These are phyloP conservation scores for Montipora sp. DNA, from an alignment of 64 coral and sea anemone genomes.

Conservation along the genomic window DNA sequence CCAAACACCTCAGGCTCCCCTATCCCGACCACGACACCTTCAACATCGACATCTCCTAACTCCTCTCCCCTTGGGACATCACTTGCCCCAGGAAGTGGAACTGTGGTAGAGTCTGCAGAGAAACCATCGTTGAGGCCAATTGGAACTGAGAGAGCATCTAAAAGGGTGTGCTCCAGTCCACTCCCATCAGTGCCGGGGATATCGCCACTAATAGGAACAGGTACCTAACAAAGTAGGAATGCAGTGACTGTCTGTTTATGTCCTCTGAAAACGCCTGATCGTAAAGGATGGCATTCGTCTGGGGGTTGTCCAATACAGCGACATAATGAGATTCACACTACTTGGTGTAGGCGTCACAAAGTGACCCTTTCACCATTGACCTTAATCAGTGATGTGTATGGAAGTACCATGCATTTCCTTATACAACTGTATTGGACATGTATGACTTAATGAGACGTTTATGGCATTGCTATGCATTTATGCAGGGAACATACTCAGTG, in stretches of 20 bases:
- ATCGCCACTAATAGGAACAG: slow-evolving; percentile 80
- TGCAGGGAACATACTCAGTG: no score
- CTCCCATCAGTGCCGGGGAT: slow-evolving; percentile 90
- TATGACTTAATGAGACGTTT: no score
- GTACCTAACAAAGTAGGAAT: background rate
- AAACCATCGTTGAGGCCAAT: slow-evolving; percentile 90
- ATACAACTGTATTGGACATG: no score
- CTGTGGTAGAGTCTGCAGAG: slow-evolving; percentile 42
- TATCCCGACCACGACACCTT: slow-evolving; percentile 80
- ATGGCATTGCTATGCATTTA: no score
- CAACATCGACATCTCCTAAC: slow-evolving; percentile 79
- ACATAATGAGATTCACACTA: no score
- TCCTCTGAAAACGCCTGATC: background rate
- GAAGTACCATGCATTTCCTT: no score
- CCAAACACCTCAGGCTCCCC: slow-evolving; percentile 84
- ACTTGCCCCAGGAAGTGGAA: slow-evolving; percentile 71
- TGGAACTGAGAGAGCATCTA: slow-evolving; percentile 93
- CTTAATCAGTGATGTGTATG: no score
- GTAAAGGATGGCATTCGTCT: no score
- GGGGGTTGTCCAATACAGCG: no score
- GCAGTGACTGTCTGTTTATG: background rate
- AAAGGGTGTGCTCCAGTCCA: slow-evolving; percentile 84
- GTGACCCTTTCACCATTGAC: no score
- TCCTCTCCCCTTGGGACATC: slow-evolving; percentile 82
- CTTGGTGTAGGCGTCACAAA: no score